Evolutionary conservation across 2,888 invertebrate species (phyloP).

Genomic region (Lithophane socia): DNA sequence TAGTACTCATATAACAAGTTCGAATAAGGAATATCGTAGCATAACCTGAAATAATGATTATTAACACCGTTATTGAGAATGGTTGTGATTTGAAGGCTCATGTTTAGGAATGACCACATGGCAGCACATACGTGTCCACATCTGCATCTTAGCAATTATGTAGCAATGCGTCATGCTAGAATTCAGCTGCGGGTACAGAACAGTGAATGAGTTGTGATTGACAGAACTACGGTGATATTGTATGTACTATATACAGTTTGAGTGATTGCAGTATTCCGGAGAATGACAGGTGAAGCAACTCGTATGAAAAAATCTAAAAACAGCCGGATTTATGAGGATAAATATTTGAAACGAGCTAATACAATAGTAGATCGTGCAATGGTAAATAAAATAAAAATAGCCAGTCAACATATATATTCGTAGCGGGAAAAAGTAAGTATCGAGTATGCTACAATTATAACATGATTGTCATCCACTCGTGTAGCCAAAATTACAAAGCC

Average conservation of each 20-base stretch:
- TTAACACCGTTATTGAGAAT: neutral
- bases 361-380: neutral
- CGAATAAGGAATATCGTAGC: neutral
- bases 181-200: too few relatives aligned
- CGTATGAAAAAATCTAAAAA: neutral
- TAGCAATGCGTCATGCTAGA: neutral
- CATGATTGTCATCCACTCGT: neutral
- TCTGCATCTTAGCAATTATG: neutral
- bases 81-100: neutral
- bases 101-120: neutral
- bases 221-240: neutral
- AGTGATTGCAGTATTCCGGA: constrained; percentile 2
- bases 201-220: neutral
- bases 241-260: neutral
- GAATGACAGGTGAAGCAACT: neutral
- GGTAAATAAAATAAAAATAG: neutral
- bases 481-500: neutral
- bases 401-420: too few relatives aligned
- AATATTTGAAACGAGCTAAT: neutral
- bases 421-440: neutral
- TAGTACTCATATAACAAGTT: neutral
- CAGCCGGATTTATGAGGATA: too few relatives aligned
- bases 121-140: neutral
- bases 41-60: too few relatives aligned
- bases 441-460: neutral